Evolutionary conservation across 1,140 invertebrate genomes (phyloP), one percentile per base, ranked within the genome.

Genomic region (Pseudomyrmex gracilis): DNA sequence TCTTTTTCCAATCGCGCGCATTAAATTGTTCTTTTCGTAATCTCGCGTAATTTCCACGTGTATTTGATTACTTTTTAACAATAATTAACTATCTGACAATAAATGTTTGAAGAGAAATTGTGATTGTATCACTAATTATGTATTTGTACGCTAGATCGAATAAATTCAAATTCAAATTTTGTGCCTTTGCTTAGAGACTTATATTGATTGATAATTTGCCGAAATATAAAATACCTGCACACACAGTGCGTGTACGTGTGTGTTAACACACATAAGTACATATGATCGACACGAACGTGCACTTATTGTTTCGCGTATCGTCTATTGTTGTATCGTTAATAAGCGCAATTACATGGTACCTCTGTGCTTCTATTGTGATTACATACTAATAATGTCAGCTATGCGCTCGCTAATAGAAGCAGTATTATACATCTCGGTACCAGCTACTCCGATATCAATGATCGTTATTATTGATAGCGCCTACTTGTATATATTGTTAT

Each of bases 291-390:
- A 12, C 34, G 5, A 45, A 17, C 51, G 8, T 5, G 51, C 58
- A 24, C 43, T 61, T 77, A 55, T 77, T 67, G 9, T 53, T 3
- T 51, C 22, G 22, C 1, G 24, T 67, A 66, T 53, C 2, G 22
- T 76, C 61, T 66, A 77, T 77, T 77, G 47, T 67, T 77, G 49
- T 66, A 34, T 77, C 53, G 73, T 77, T 77, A 77, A 77, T 77
- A 77, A 76, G 43, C 61, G 17, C 61, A 77, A 77, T 77, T 77
- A 77, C 13, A 77, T 53, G 34, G 34, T 73, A 73, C 20, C 71
- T 34, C 34, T 12, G n/a, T 60, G 22, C 45, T 77, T 43, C 61
- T 67, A 77, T 77, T 51, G 17, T 77, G 61, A 77, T 77, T 55
- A 77, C 49, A 55, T 77, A 67, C 49, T 77, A 77, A 77, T 77